Evolutionary conservation across 1,140 invertebrate species (phyloP), one percentile per base, ranked within the genome.

Genomic region (Pteromalus puparum): DNA sequence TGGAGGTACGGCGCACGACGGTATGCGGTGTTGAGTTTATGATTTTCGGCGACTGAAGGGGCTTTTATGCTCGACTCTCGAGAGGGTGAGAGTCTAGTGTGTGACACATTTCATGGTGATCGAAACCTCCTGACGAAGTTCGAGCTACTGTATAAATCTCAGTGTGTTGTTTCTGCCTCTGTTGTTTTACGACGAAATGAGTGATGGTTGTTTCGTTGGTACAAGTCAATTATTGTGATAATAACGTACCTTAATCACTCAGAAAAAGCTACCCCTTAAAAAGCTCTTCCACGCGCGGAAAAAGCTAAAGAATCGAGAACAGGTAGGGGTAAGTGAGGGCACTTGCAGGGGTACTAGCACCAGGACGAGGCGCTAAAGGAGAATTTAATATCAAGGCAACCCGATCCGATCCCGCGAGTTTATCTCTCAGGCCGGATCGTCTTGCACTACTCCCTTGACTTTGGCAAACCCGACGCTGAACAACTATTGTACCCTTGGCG

Each of bases 321-420:
- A 26, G 34, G 18, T 1, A 42, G 6, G 2, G 26, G 24, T 77
- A 72, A 78, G 86, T 70, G 48, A 24, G 80, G 76, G 46, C 75
- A 75, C 73, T 75, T 48, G 46, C 83, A 18, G 81, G 48, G 38
- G 46, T 73, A n/a, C n/a, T n/a, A 5, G 77, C 82, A 38, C 72
- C 73, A 34, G 30, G 74, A 80, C 28, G n/a, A 67, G 73, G 68
- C 26, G 78, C 72, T 88, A 89, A 88, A 88, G 88, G 81, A 87
- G 87, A 86, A 88, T 90, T 91, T 89, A 90, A 90, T 90, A 91
- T 89, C 88, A 89, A 84, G 82, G 89, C 86, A 88, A 90, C 88
- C 87, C 81, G 88, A 90, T 88, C 88, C 86, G 18, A 34, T 53
- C 10, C n/a, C 46, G 46, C 26, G 86, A 87, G 85, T 88, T 87